Evolutionary conservation across 2,113 vertebrate genomes (phyloP), one percentile per base, ranked within the genome.

Genomic region (Dasyornis broadbenti): DNA sequence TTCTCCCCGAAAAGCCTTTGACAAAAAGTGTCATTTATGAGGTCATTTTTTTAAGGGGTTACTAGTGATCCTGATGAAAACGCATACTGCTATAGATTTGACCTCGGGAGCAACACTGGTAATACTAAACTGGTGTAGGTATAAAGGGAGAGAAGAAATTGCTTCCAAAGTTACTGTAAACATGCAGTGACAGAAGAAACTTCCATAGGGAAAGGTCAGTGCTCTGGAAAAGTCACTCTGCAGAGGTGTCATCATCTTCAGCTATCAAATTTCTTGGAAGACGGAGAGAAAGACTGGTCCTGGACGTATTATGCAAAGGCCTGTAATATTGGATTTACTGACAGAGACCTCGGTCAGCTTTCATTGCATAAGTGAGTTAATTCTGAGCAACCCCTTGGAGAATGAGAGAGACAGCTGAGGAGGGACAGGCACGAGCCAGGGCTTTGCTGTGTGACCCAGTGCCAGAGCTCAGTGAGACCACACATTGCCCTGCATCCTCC

Each of bases 231-330:
- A 92, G 30, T 78, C 76, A 75, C 50, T 72, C 33, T 73, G 57
- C 17, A 54, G 21, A 77, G 15, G 33, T 83, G 80, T 71, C 56
- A 91, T 90, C 90, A 88, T 53, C 54, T 76, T 87, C 52, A 92
- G 35, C 21, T 61, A 78, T 54, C 49, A 52, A 42, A 82, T 96
- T 96, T 95, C 89, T 89, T 91, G 92, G 96, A 96, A 96, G 89
- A 80, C 54, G 56, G 52, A 92, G 59, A 28, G 50, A 77, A 84
- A 73, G 44, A 7, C 31, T 18, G 3, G 21, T 82, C 89, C 84
- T 81, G 92, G 94, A 96, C 90, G 65, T 92, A 52, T 88, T 92
- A 82, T 82, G 85, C 63, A 94, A 92, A 92, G 63, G 33, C 27
- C 37, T 54, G 70, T 91, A 91, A 65, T 27, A 19, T 30, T 77